phyloP scores from a whole-genome alignment of 2,797 vertebrate genomes.

The Gorsachius magnificus region DNA sequence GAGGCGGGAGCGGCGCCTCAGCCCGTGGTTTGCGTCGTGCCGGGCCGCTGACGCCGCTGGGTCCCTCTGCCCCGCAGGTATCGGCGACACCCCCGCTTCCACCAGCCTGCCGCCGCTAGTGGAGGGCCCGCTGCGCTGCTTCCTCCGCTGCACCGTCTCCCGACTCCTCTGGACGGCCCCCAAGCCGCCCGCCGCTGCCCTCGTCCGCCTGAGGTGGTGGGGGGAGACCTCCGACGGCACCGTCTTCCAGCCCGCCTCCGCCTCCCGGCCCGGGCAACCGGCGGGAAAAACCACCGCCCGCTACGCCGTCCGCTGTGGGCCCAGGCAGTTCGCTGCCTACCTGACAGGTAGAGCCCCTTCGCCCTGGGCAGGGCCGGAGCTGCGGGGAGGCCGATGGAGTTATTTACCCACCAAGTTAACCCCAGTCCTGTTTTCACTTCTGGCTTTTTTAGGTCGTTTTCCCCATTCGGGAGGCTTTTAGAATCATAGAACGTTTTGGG shows the following conservation, averaged over 20 bases:
- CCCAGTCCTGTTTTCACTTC: background rate
- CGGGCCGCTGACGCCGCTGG: background rate
- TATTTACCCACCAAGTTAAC: too few relatives aligned
- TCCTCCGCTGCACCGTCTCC: conserved; percentile 85
- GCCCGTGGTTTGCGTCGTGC: too few relatives aligned
- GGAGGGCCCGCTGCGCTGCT: conserved; percentile 89
- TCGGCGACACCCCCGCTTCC: conserved; percentile 81
- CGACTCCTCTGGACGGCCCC: conserved; percentile 84
- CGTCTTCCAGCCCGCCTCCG: conserved; percentile 82
- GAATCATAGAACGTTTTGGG: too few relatives aligned
- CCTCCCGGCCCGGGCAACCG: conserved; percentile 77
- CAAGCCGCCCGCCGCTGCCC: conserved; percentile 77
- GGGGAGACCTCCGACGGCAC: conserved; percentile 90
- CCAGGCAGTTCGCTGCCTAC: conserved; percentile 91
- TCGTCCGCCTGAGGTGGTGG: conserved; percentile 92
- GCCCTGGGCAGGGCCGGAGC: rapidly evolving
- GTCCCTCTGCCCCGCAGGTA: conserved; percentile 67
- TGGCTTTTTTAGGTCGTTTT: background rate
- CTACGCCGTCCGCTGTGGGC: conserved; percentile 90
- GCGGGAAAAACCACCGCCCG: conserved; percentile 81
- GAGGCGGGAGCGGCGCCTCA: background rate
- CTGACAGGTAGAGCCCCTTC: conserved; percentile 80
- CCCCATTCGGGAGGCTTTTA: background rate
- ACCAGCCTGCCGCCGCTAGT: conserved; percentile 92
- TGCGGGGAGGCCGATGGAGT: rapidly evolving